Percentiles rank a stretch among this genome's conserved stretches.
phyloP scores from a whole-genome alignment of 2,113 vertebrate genomes.

The Lipophrys pholis region DNA sequence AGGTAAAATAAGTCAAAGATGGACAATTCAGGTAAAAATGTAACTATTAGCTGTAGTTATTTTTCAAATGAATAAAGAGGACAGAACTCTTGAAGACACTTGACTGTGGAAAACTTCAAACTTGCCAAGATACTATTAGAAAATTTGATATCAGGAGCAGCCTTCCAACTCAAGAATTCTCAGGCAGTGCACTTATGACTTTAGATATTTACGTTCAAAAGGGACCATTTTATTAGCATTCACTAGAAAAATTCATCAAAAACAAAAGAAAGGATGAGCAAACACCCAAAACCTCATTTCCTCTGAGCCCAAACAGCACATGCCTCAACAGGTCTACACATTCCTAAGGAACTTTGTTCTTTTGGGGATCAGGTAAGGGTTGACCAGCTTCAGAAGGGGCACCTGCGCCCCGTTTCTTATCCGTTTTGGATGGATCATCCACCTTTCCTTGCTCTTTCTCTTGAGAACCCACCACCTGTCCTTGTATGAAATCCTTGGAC shows the following conservation, averaged over 20 bases:
- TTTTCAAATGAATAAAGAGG: constrained; percentile 3
- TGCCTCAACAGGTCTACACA: background rate
- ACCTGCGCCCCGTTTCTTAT: constrained; percentile 17
- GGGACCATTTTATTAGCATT: background rate
- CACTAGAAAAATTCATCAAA: constrained; percentile 22
- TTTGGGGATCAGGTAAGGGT: constrained; percentile 8
- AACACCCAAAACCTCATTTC: constrained; percentile 17
- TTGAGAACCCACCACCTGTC: background rate
- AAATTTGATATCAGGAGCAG: constrained; percentile 7
- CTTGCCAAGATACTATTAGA: background rate
- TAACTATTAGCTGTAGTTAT: background rate
- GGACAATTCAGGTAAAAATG: background rate
- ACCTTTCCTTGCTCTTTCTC: constrained; percentile 11
- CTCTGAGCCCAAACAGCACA: background rate
- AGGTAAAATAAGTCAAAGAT: background rate
- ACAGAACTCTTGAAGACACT: background rate
- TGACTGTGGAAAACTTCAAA: background rate
- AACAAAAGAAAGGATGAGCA: constrained; percentile 16
- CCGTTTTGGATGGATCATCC: constrained; percentile 4
- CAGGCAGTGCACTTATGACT: background rate
- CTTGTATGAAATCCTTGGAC: background rate
- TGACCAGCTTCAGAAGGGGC: constrained; percentile 24
- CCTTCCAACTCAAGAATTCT: constrained; percentile 7
- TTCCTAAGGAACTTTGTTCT: constrained; percentile 5
- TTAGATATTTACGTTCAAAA: constrained; percentile 1